Percentiles rank a stretch among this genome's conserved stretches.
Conservation (phyloP, 2,113 vertebrate species). For the Mormyrus lacerda region DNA sequence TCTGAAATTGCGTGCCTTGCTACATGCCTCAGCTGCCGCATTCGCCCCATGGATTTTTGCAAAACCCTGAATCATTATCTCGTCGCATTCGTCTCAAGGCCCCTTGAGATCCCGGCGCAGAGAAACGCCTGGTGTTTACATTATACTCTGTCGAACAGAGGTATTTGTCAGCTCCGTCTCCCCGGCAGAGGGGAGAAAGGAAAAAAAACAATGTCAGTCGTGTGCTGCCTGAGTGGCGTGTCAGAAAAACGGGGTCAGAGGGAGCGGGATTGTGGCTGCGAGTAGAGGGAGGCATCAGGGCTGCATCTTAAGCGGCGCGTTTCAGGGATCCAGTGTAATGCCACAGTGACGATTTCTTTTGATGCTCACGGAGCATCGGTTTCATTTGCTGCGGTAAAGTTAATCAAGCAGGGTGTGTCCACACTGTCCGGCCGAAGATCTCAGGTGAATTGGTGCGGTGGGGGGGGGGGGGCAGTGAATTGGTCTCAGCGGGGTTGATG, state of each 20-base stretch:
- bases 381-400: background rate
- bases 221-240: background rate
- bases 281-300: no score
- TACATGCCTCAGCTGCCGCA: background rate
- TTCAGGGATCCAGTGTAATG: background rate
- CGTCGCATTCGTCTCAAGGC: background rate
- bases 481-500: background rate
- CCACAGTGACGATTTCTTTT: background rate
- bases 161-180: conserved; percentile 1
- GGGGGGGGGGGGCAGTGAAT: background rate
- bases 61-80: conserved; percentile 2
- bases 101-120: background rate
- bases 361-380: background rate
- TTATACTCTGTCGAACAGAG: background rate
- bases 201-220: background rate
- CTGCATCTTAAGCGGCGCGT: background rate
- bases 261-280: background rate
- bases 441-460: background rate
- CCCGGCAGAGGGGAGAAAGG: background rate
- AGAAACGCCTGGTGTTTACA: background rate
- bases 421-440: background rate
- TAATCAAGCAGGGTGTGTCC: background rate
- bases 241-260: background rate
- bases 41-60: background rate
- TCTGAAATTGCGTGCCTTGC: background rate